phyloP scores from a whole-genome alignment of 30 jellyfish, hydroid and myxozoan species.

The Hydractinia echinata region DNA sequence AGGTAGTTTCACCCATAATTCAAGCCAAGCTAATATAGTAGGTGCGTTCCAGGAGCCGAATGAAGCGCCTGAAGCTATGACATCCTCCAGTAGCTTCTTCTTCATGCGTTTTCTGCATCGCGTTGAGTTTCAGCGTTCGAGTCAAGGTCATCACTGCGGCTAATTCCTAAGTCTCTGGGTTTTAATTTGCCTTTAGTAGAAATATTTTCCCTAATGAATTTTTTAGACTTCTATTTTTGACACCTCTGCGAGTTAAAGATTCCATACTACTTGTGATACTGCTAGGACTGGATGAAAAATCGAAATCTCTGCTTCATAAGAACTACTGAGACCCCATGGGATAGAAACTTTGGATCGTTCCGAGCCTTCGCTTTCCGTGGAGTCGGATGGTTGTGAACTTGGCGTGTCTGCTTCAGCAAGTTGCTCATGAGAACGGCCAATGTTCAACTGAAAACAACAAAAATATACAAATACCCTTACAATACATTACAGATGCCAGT shows the following conservation, averaged over 20 bases:
- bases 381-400: slow-evolving; percentile 75
- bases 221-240: slow-evolving; percentile 55
- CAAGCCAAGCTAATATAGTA: slow-evolving; percentile 83
- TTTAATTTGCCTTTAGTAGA: slow-evolving; percentile 61
- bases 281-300: slow-evolving; percentile 64
- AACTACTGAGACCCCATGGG: slow-evolving; percentile 32
- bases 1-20: slow-evolving; percentile 79
- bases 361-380: slow-evolving; percentile 62
- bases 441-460: slow-evolving; percentile 37
- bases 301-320: slow-evolving; percentile 63
- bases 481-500: not conserved
- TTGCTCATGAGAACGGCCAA: slow-evolving; percentile 77
- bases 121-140: slow-evolving; percentile 71
- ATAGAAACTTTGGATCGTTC: slow-evolving; percentile 17
- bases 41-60: slow-evolving; percentile 90
- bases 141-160: slow-evolving; percentile 54
- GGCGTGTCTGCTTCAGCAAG: slow-evolving; percentile 77
- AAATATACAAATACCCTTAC: not conserved
- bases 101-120: slow-evolving; percentile 75
- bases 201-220: slow-evolving; percentile 66
- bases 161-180: slow-evolving; percentile 47
- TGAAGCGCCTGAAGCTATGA: slow-evolving; percentile 74
- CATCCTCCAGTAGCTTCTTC: slow-evolving; percentile 68
- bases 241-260: slow-evolving; percentile 64
- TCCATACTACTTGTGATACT: slow-evolving; percentile 80